Conservation (phyloP, 2,113 vertebrate species). For the Pteropus alecto region DNA sequence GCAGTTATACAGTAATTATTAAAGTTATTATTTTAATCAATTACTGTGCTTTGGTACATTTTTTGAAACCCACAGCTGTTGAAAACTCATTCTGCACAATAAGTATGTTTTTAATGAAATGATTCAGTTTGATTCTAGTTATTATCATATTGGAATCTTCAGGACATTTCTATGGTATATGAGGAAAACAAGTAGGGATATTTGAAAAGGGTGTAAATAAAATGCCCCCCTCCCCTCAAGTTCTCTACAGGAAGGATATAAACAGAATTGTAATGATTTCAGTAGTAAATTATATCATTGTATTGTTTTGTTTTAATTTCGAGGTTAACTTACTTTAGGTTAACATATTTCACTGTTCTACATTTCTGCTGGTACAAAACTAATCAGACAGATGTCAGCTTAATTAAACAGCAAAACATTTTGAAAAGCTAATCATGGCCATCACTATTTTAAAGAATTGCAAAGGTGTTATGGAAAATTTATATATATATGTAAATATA, state of each 20-base stretch:
- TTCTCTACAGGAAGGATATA: neutral
- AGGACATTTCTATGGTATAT: neutral
- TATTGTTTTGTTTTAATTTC: neutral
- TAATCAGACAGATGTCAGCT: neutral
- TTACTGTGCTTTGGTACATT: neutral
- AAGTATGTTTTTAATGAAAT: neutral
- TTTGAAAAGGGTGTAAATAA: neutral
- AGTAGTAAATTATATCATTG: neutral
- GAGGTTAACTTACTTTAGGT: neutral
- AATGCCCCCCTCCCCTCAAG: neutral
- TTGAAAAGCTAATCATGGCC: neutral
- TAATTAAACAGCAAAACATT: neutral
- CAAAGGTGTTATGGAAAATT: neutral
- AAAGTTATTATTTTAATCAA: neutral
- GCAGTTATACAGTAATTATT: neutral
- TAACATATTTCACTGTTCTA: neutral
- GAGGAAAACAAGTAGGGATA: neutral
- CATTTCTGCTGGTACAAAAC: neutral
- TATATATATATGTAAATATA: neutral
- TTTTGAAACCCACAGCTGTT: neutral
- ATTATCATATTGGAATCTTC: neutral
- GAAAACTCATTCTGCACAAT: neutral
- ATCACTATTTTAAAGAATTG: neutral
- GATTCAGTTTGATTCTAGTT: neutral
- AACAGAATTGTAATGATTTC: neutral